A percentile compares a stretch with the other conserved stretches of the same genome.
These are phyloP conservation scores for Holacanthus passer DNA, from an alignment of 2,113 vertebrate genomes.

Conservation along the genomic window DNA sequence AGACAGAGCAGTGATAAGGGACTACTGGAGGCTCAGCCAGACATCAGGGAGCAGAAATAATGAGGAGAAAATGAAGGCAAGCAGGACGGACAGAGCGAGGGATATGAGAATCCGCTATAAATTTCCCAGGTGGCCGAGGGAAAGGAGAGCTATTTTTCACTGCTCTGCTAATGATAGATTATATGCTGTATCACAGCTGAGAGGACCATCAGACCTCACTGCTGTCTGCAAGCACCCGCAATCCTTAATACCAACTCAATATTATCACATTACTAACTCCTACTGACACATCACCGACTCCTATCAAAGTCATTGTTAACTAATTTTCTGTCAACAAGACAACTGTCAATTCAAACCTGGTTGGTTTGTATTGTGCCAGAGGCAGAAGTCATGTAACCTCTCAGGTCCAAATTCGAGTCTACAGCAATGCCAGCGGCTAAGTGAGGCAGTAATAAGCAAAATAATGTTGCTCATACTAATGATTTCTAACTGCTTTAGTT, in stretches of 20 bases:
- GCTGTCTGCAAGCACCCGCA: neutral
- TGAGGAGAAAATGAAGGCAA: slow-evolving; percentile 23
- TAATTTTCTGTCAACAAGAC: neutral
- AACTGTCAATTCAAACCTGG: neutral
- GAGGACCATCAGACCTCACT: neutral
- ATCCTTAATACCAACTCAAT: neutral
- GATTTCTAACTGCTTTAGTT: neutral
- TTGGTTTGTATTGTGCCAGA: neutral
- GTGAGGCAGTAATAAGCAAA: neutral
- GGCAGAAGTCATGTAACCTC: neutral
- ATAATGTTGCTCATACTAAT: too few relatives aligned
- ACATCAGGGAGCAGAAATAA: slow-evolving; percentile 29
- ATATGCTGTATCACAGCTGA: slow-evolving; percentile 10
- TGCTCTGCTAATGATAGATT: slow-evolving; percentile 48
- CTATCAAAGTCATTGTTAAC: neutral
- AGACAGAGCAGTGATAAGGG: slow-evolving; percentile 8
- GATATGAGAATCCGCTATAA: slow-evolving; percentile 28
- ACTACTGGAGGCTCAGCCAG: neutral
- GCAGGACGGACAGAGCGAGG: slow-evolving; percentile 9
- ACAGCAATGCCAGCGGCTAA: neutral
- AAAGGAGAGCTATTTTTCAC: slow-evolving; percentile 39
- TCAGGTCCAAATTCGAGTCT: neutral
- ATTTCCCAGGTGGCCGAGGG: slow-evolving; percentile 58
- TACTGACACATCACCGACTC: neutral
- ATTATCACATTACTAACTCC: neutral